These are phyloP conservation scores for Incurvaria masculella DNA, from an alignment of 2,888 invertebrate genomes.

Conservation along the genomic window DNA sequence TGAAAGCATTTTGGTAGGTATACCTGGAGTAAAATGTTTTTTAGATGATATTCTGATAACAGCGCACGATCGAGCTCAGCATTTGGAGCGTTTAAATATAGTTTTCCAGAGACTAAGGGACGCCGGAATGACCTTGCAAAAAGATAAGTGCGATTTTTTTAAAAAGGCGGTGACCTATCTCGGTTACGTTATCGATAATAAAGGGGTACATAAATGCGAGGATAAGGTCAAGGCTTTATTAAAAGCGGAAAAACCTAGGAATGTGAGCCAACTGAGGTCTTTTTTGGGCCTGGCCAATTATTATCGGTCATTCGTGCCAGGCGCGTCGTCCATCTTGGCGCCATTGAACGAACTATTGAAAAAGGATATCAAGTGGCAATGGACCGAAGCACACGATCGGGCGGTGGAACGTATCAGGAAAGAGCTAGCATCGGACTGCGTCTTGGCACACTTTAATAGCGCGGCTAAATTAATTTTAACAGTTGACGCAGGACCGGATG, in stretches of 20 bases:
- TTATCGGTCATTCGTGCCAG: constrained; percentile 3
- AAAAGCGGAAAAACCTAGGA: background rate
- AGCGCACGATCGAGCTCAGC: background rate
- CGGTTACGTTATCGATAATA: constrained; percentile 6
- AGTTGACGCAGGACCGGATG: constrained; percentile 17
- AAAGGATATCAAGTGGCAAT: background rate
- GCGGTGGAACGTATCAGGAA: no score
- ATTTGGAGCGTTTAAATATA: background rate
- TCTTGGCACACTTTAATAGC: constrained; percentile 17
- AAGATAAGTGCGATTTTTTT: constrained; percentile 14
- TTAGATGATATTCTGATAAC: constrained; percentile 12
- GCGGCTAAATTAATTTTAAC: constrained; percentile 16
- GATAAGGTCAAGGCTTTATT: constrained; percentile 3
- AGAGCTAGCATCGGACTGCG: constrained; percentile 13
- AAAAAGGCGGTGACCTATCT: constrained; percentile 10
- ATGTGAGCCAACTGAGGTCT: constrained; percentile 2
- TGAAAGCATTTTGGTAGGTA: constrained; percentile 4
- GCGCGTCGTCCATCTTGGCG: background rate
- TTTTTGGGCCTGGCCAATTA: constrained; percentile 5
- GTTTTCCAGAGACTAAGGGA: constrained; percentile 10
- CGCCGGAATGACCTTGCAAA: constrained; percentile 14
- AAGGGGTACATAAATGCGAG: constrained; percentile 1
- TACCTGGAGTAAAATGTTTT: constrained; percentile 7
- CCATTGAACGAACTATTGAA: constrained; percentile 3
- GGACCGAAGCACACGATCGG: background rate